Percentiles rank a stretch among this genome's conserved stretches.
Conservation (phyloP, 2,797 vertebrate species). For the Pterois miles region DNA sequence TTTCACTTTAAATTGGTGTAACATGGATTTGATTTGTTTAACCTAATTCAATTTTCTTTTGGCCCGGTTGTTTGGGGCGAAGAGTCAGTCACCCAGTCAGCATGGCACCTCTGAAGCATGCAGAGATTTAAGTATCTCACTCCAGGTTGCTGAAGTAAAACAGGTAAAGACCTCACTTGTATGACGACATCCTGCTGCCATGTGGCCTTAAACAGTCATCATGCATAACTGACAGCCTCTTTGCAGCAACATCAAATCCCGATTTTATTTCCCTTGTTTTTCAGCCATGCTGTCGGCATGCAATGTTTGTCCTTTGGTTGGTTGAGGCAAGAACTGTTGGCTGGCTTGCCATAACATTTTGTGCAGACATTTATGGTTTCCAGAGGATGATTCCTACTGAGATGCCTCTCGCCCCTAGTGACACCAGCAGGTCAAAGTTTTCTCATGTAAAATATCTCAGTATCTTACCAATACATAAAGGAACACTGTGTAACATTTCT, state of each 20-base stretch:
- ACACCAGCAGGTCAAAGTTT: too few relatives aligned
- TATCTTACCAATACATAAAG: too few relatives aligned
- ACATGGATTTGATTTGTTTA: slow-evolving; percentile 18
- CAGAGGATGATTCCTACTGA: neutral
- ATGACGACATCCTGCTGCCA: neutral
- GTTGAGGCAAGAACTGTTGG: neutral
- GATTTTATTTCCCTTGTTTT: neutral
- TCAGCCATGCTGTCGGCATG: neutral
- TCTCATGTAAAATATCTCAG: too few relatives aligned
- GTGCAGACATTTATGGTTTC: neutral
- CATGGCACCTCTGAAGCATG: neutral
- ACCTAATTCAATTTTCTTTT: slow-evolving; percentile 9
- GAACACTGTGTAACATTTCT: too few relatives aligned
- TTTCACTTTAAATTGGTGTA: neutral
- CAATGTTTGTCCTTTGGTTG: neutral
- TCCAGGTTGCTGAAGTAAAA: slow-evolving; percentile 1
- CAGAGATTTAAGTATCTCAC: neutral
- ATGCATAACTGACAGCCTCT: neutral
- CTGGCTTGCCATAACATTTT: neutral
- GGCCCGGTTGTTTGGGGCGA: neutral
- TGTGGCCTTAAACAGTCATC: neutral
- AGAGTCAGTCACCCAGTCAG: slow-evolving; percentile 4
- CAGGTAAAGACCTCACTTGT: neutral
- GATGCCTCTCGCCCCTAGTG: neutral
- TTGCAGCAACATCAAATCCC: neutral